phyloP scores from a whole-genome alignment of 1,140 invertebrate species.

The Aethina tumida region DNA sequence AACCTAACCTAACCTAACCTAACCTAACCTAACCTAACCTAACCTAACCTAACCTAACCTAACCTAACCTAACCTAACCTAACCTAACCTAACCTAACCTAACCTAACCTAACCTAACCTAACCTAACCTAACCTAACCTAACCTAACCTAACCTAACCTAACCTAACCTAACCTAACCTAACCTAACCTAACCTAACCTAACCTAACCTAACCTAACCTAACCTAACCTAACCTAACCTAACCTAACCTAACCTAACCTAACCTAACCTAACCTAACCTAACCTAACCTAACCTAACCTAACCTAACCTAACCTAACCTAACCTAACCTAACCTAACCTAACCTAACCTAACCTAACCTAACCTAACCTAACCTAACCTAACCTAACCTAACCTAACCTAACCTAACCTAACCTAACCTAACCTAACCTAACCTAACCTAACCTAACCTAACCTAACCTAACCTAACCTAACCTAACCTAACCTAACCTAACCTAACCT shows the following conservation, averaged over 20 bases:
- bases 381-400: conserved; percentile 21
- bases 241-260: conserved; percentile 31
- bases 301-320: conserved; percentile 29
- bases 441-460: conserved; percentile 30
- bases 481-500: conserved; percentile 25
- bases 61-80: too few species aligned
- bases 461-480: conserved; percentile 25
- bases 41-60: too few species aligned
- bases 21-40: too few species aligned
- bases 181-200: too few species aligned
- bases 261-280: conserved; percentile 32
- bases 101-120: too few species aligned
- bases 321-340: conserved; percentile 26
- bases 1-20: too few species aligned
- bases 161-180: too few species aligned
- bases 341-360: conserved; percentile 24
- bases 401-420: conserved; percentile 18
- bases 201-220: too few species aligned
- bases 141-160: too few species aligned
- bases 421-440: conserved; percentile 19
- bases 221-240: too few species aligned
- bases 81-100: too few species aligned
- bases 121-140: too few species aligned
- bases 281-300: conserved; percentile 33
- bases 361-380: conserved; percentile 27